A percentile compares a stretch with the other conserved stretches of the same genome.
These are phyloP conservation scores for Watsonalla binaria DNA, from an alignment of 2,888 invertebrate species.

Conservation along the genomic window DNA sequence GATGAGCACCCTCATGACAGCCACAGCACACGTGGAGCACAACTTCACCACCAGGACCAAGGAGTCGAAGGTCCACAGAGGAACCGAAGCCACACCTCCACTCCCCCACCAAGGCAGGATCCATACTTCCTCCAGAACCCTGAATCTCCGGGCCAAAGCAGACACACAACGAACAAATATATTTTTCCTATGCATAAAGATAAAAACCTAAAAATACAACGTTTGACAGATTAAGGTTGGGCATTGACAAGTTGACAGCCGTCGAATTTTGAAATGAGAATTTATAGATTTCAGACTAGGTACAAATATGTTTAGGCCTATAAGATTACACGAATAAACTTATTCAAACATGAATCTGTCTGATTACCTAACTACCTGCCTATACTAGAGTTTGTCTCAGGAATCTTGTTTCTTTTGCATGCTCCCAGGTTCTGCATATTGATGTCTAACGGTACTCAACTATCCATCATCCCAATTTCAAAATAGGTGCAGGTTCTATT, in stretches of 20 bases:
- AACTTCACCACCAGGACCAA: conserved; percentile 59
- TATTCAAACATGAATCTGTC: no score
- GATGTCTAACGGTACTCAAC: no score
- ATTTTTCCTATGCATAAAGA: conserved; percentile 59
- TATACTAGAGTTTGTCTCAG: no score
- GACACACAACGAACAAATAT: conserved; percentile 52
- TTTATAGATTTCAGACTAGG: neutral
- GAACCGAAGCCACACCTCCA: conserved; percentile 51
- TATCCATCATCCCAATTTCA: no score
- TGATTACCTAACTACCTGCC: no score
- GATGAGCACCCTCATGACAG: conserved; percentile 44
- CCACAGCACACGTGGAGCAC: conserved; percentile 54
- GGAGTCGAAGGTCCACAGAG: conserved; percentile 59
- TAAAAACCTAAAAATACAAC: conserved; percentile 35
- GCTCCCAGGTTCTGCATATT: no score
- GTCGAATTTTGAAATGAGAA: neutral
- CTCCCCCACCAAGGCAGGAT: conserved; percentile 68
- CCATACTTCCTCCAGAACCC: conserved; percentile 64
- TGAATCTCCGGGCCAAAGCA: conserved; percentile 55
- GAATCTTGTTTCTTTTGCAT: no score
- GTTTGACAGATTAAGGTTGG: conserved; percentile 14
- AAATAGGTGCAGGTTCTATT: no score
- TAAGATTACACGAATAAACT: no score
- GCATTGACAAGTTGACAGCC: conserved; percentile 4
- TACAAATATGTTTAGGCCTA: no score